phyloP scores from a whole-genome alignment of 2,888 invertebrate genomes.

The Melieria picta region DNA sequence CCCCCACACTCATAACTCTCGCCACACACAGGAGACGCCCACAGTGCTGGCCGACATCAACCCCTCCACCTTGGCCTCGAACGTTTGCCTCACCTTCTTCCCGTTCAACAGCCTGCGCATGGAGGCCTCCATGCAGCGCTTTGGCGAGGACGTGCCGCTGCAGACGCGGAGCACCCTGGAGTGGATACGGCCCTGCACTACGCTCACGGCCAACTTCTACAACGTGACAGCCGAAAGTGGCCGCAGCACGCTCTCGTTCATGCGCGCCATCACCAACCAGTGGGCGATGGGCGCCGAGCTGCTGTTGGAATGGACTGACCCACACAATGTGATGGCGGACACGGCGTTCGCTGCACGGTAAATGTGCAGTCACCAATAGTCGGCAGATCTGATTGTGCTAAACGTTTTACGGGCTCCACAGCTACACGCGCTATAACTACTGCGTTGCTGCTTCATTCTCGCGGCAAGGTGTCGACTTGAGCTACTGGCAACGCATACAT shows the following conservation, averaged over 20 bases:
- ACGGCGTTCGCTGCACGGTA: constrained; percentile 59
- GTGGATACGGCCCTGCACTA: constrained; percentile 52
- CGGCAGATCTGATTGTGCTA: background rate
- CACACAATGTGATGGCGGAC: constrained; percentile 49
- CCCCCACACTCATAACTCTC: background rate
- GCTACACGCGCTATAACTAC: constrained; percentile 56
- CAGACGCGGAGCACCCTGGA: constrained; percentile 58
- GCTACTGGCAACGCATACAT: constrained; percentile 64
- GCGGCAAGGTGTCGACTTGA: constrained; percentile 59
- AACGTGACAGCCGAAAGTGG: constrained; percentile 56
- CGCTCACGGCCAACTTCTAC: constrained; percentile 58
- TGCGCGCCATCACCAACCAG: constrained; percentile 58
- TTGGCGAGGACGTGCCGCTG: constrained; percentile 45
- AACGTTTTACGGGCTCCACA: constrained; percentile 27
- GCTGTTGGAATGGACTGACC: constrained; percentile 59
- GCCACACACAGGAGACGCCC: constrained; percentile 57
- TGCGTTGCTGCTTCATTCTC: constrained; percentile 60
- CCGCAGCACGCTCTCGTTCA: constrained; percentile 58
- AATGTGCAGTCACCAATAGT: background rate
- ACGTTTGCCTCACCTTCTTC: constrained; percentile 59
- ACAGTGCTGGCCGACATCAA: constrained; percentile 63
- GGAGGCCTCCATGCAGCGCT: constrained; percentile 56
- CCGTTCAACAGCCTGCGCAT: constrained; percentile 55
- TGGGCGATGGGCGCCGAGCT: constrained; percentile 61
- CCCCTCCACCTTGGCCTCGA: constrained; percentile 61